These are phyloP conservation scores for Tyrannus savana DNA, from an alignment of 2,113 vertebrate genomes.

Conservation along the genomic window DNA sequence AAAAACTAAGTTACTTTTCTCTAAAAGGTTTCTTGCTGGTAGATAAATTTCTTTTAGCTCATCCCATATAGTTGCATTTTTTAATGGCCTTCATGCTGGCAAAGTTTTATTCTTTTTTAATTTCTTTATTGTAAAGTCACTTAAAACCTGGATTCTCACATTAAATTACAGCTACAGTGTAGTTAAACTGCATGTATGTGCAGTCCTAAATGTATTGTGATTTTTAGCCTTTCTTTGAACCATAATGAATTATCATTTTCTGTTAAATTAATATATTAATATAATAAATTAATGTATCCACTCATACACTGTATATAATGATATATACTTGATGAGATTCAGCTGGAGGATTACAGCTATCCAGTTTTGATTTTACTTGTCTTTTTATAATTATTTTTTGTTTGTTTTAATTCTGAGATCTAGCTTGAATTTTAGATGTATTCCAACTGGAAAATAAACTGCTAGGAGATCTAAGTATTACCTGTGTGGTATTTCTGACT, in stretches of 20 bases:
- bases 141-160: background rate
- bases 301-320: background rate
- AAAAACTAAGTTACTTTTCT: slow-evolving; percentile 46
- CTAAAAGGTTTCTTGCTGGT: slow-evolving; percentile 1
- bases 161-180: background rate
- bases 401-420: background rate
- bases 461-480: background rate
- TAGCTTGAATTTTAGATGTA: background rate
- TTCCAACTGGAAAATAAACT: background rate
- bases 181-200: background rate
- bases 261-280: background rate
- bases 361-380: background rate
- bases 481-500: background rate
- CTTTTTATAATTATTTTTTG: background rate
- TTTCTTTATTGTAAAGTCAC: slow-evolving; percentile 20
- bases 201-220: background rate
- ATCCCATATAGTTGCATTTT: background rate
- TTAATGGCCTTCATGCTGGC: background rate
- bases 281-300: too few species aligned
- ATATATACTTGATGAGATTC: background rate
- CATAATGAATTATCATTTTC: background rate
- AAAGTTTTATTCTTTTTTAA: background rate
- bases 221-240: background rate
- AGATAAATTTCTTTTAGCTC: slow-evolving; percentile 37
- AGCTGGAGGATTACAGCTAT: background rate